A percentile compares a stretch with the other conserved stretches of the same genome.
phyloP scores from a whole-genome alignment of 2,888 invertebrate genomes.

The Limenitis camilla region DNA sequence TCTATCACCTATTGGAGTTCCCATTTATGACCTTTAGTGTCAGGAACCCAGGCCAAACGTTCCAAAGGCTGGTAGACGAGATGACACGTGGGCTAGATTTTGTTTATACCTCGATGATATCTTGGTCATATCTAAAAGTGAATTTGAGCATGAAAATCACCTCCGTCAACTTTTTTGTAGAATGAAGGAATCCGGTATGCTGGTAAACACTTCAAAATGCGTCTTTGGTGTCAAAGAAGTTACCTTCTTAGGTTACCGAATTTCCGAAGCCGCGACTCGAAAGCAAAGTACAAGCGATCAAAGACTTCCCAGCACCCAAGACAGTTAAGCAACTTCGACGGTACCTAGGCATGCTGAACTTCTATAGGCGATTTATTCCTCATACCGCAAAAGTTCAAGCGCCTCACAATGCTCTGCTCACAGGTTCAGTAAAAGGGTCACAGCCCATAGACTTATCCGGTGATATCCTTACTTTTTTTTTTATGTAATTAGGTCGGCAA shows the following conservation, averaged over 20 bases:
- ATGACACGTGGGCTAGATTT: slow-evolving; percentile 23
- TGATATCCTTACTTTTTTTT: slow-evolving; percentile 13
- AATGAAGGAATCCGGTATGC: slow-evolving; percentile 24
- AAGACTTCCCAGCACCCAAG: slow-evolving; percentile 24
- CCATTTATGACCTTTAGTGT: slow-evolving; percentile 4
- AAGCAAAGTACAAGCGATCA: slow-evolving; percentile 30
- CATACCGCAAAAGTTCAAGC: slow-evolving; percentile 36
- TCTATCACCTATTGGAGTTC: slow-evolving; percentile 6
- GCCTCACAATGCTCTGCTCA: slow-evolving; percentile 32
- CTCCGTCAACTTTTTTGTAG: slow-evolving; percentile 24
- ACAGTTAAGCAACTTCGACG: slow-evolving; percentile 23
- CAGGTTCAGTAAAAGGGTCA: slow-evolving; percentile 31
- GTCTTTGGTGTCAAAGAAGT: slow-evolving; percentile 26
- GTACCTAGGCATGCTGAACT: slow-evolving; percentile 33
- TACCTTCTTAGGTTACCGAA: slow-evolving; percentile 26
- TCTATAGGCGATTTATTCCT: slow-evolving; percentile 36
- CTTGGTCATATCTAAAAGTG: slow-evolving; percentile 27
- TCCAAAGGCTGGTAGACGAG: slow-evolving; percentile 32
- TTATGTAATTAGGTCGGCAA: no score
- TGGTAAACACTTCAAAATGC: slow-evolving; percentile 29
- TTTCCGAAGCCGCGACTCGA: slow-evolving; percentile 29
- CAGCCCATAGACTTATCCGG: slow-evolving; percentile 26
- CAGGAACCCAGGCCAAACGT: slow-evolving; percentile 1
- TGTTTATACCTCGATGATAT: slow-evolving; percentile 40
- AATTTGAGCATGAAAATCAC: slow-evolving; percentile 20